Base-by-base conservation (phyloP, 2,888 invertebrate genomes). In the Hermaeophaga mercurialis region DNA sequence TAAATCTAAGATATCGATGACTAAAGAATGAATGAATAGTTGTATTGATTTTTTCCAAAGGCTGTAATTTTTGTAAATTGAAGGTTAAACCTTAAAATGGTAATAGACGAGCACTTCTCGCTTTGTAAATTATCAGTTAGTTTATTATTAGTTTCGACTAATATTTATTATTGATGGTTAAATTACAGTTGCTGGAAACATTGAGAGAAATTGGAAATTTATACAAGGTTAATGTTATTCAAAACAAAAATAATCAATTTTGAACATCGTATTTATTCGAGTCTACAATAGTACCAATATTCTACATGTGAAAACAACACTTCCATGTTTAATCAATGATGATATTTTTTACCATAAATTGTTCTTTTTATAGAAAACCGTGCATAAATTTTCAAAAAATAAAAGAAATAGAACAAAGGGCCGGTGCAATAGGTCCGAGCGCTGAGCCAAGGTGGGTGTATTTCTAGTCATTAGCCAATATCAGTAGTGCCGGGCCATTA, bases 381-480 rank as follows among this genome's bases (percentile, higher is more conserved):
- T 22, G 43, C 24, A 22, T 43, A 24, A 17, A 53, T 12, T 54
- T 50, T 28, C 45, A 18, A 31, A 36, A 36, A 28, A 33, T 14
- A 38, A n/a, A 38, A 24, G 19, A 46, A 12, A 39, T 12, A 22
- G 12, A 46, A 39, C 4, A 26, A 18, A 34, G 58, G 58, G 58
- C 54, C 58, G 70, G 76, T 76, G 77, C 77, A 68, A 72, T 66
- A 68, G 73, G 75, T 70, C 70, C 73, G 72, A 66, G 73, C 70
- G 72, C 71, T 71, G 72, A 66, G 69, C 69, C 71, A 64, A 59
- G 70, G 70, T 75, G 78, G 78, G 78, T 77, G 77, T 75, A 71
- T 69, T 71, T 76, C 78, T 78, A 78, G 78, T 78, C 78, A 76
- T 72, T 73, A 73, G 70, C 67, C 68, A 72, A 66, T 69, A 66